Evolutionary conservation across 2,888 invertebrate genomes (phyloP).

Genomic region (Acrocera orbiculus): DNA sequence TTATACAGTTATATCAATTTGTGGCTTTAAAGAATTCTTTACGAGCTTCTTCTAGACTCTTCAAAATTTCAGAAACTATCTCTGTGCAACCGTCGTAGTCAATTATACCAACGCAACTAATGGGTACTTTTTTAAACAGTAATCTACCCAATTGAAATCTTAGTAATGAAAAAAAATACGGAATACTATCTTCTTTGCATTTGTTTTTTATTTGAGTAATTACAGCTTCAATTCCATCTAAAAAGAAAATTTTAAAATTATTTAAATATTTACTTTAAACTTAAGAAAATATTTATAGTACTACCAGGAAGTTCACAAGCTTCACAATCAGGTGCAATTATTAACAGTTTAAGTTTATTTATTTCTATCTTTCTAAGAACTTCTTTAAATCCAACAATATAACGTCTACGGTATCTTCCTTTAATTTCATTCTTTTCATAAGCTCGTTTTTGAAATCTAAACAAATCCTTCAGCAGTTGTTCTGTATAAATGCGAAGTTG

Average conservation of each 20-base stretch:
- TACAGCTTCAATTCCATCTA: constrained; percentile 40
- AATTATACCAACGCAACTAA: constrained; percentile 43
- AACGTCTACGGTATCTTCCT: constrained; percentile 36
- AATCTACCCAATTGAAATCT: constrained; percentile 38
- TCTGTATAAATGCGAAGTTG: constrained; percentile 35
- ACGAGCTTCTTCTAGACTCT: no score
- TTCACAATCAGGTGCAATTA: constrained; percentile 47
- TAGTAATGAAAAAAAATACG: constrained; percentile 40
- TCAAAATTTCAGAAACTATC: no score
- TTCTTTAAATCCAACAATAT: constrained; percentile 45
- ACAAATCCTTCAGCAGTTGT: constrained; percentile 35
- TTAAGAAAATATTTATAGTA: neutral
- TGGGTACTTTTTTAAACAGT: constrained; percentile 38
- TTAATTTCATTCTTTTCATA: constrained; percentile 41
- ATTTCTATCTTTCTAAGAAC: constrained; percentile 38
- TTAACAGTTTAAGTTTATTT: constrained; percentile 39
- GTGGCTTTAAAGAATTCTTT: no score
- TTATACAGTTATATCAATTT: no score
- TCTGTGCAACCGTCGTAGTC: constrained; percentile 46
- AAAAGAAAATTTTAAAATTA: constrained; percentile 4
- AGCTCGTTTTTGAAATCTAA: constrained; percentile 42
- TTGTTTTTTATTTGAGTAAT: constrained; percentile 33
- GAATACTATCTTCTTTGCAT: constrained; percentile 35
- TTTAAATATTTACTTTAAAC: neutral
- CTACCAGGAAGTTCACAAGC: constrained; percentile 20